These are phyloP conservation scores for Phyllotreta cruciferae DNA, from an alignment of 2,888 invertebrate species.

Conservation along the genomic window DNA sequence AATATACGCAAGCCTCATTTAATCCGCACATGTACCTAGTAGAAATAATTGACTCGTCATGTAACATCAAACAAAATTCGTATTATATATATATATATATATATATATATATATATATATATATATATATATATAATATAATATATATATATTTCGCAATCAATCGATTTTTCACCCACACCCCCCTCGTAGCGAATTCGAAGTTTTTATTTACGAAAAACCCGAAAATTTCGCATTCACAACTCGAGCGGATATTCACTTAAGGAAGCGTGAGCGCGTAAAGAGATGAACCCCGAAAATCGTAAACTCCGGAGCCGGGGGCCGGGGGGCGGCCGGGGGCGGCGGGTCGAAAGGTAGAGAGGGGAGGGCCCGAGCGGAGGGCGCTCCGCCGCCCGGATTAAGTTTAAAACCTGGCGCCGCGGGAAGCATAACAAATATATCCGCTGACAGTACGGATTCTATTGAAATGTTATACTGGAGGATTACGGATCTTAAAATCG, in stretches of 20 bases:
- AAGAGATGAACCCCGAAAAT: slow-evolving; percentile 38
- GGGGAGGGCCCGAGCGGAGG: slow-evolving; percentile 12
- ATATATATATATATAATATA: too few relatives aligned
- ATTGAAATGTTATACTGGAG: slow-evolving; percentile 38
- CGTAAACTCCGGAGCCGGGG: slow-evolving; percentile 37
- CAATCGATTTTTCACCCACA: too few relatives aligned
- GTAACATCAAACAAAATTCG: too few relatives aligned
- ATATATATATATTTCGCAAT: too few relatives aligned
- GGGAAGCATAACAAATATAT: slow-evolving; percentile 42
- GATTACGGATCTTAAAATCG: slow-evolving; percentile 31
- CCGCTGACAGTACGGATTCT: slow-evolving; percentile 37
- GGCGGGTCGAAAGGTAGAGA: slow-evolving; percentile 1
- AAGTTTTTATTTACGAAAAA: slow-evolving; percentile 3
- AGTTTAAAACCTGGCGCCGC: slow-evolving; percentile 39
- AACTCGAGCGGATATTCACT: slow-evolving; percentile 41
- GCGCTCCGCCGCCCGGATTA: slow-evolving; percentile 39
- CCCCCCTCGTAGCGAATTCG: neutral
- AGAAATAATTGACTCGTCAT: too few relatives aligned
- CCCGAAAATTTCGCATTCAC: slow-evolving; percentile 32
- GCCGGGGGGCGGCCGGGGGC: slow-evolving; percentile 26
- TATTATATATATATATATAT: too few relatives aligned
- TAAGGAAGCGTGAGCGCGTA: slow-evolving; percentile 38
- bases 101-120: too few relatives aligned
- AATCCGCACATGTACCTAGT: too few relatives aligned
- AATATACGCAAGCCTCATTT: too few relatives aligned